These are phyloP conservation scores for human (Homo sapiens) DNA, from an alignment of 2,113 vertebrate genomes.

Conservation along the genomic window GRCh38 chr13:55112501-55113000, in stretches of 20 bases:
- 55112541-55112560: not conserved
- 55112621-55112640: too few relatives aligned
- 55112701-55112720: not conserved
- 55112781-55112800: not conserved
- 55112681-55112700: not conserved
- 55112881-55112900: not conserved
- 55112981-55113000: not conserved
- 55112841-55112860: not conserved
- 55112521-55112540: not conserved
- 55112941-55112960: not conserved
- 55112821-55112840: not conserved
- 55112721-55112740: not conserved
- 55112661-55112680: not conserved
- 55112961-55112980: not conserved
- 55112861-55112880: not conserved
- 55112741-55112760: not conserved
- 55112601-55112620: not conserved
- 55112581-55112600: not conserved
- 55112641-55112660: not conserved
- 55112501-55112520: not conserved
- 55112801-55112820: not conserved
- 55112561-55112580: not conserved
- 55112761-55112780: not conserved
- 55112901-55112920: not conserved
- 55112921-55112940: not conserved